phyloP scores from a whole-genome alignment of 2,888 invertebrate genomes.

The Oscheius sp. region DNA sequence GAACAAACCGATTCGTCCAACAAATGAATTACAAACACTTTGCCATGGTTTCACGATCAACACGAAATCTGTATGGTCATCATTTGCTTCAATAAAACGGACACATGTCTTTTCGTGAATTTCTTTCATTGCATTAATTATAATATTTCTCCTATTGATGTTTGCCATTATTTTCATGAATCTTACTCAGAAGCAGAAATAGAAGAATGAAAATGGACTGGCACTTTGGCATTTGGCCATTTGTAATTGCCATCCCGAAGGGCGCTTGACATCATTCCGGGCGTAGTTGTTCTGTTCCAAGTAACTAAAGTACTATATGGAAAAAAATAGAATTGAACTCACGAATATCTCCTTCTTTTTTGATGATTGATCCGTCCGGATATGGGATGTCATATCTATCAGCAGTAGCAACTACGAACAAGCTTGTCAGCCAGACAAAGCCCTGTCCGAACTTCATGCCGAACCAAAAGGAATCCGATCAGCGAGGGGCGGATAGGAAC shows the following conservation, averaged over 20 bases:
- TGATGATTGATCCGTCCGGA: background rate
- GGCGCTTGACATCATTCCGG: constrained; percentile 10
- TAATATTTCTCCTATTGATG: constrained; percentile 2
- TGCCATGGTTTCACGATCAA: background rate
- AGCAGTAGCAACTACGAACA: too few species aligned
- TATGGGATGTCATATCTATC: too few species aligned
- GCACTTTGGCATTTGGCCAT: constrained; percentile 18
- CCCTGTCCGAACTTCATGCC: too few species aligned
- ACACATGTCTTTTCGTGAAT: constrained; percentile 23
- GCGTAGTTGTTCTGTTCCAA: background rate
- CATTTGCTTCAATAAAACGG: background rate
- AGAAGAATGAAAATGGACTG: background rate
- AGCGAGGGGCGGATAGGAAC: too few species aligned
- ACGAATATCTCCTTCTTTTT: constrained; percentile 16
- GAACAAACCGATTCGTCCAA: background rate
- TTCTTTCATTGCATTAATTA: constrained; percentile 24
- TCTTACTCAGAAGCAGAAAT: constrained; percentile 5
- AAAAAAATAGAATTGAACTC: background rate
- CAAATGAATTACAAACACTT: background rate
- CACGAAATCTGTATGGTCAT: constrained; percentile 8
- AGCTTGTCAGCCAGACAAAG: too few species aligned
- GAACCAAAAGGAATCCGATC: too few species aligned
- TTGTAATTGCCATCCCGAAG: background rate
- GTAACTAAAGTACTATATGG: background rate
- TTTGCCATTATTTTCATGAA: too few species aligned